Percentiles rank a stretch among this genome's conserved stretches.
phyloP scores from a whole-genome alignment of 2,797 vertebrate species.

The Oryzias dopingdopingensis region DNA sequence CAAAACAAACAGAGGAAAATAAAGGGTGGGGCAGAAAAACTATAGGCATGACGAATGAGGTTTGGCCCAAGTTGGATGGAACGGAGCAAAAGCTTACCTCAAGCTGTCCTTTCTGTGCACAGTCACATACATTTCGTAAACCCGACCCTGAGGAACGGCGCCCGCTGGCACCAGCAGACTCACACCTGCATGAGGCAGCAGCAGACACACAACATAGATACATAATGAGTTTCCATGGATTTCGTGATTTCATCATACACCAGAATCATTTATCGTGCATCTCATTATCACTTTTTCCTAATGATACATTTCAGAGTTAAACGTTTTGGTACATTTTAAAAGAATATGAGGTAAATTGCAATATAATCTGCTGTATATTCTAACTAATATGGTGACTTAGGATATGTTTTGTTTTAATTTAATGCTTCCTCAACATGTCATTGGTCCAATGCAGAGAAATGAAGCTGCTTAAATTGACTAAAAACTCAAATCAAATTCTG shows the following conservation, averaged over 20 bases:
- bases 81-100: slow-evolving; percentile 78
- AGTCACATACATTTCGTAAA: slow-evolving; percentile 96
- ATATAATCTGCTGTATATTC: no score
- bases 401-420: no score
- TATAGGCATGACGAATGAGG: slow-evolving; percentile 4
- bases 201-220: slow-evolving; percentile 12
- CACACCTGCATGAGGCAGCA: slow-evolving; percentile 79
- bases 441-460: not conserved
- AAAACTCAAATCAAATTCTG: not conserved
- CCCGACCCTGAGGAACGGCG: slow-evolving; percentile 89
- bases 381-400: no score
- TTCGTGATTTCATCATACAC: slow-evolving; percentile 34
- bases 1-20: slow-evolving; percentile 9
- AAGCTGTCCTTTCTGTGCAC: slow-evolving; percentile 94
- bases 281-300: slow-evolving; percentile 35
- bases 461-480: no score
- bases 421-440: no score
- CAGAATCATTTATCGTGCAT: slow-evolving; percentile 43
- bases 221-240: slow-evolving; percentile 32
- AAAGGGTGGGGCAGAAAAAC: slow-evolving; percentile 27
- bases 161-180: slow-evolving; percentile 94
- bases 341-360: no score
- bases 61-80: not conserved
- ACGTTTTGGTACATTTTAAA: slow-evolving; percentile 23
- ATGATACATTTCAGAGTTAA: slow-evolving; percentile 37